Base-by-base conservation (phyloP, 2,113 vertebrate species). In the Cyprinodon brontotheroides region DNA sequence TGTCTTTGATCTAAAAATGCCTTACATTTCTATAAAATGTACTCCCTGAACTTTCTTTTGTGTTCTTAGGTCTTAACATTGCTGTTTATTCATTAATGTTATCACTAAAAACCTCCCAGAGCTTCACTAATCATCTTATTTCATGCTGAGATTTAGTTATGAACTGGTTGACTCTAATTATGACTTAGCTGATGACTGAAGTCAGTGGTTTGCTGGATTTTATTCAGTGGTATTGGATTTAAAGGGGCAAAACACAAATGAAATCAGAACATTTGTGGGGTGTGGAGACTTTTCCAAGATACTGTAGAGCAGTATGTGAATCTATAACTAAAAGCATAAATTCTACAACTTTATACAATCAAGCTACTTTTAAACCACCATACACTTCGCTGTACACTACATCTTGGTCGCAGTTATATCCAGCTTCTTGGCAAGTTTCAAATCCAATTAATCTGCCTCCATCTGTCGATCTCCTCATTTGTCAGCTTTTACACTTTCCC, bases 401-500 rank as follows among this genome's bases (percentile, higher is more conserved):
- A 29, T 82, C 47, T 75, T 79, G 22, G 64, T 66, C 68, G 45
- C 36, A 61, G 72, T 72, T 70, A 64, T 70, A 70, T 72, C 68
- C 61, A 72, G 40, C 41, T 74, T 75, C 76, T 81, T 74, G 64
- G 69, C 60, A 36, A 65, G 65, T 64, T 74, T 76, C 41, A 47
- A 77, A 66, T 57, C 71, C 77, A 70, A 12, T 62, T 40, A 85
- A 79, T 78, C 75, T 4, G 68, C 78, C 53, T 83, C 81, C 41
- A 83, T 89, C 60, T 72, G 77, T 89, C 87, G 77, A 75, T 70
- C 74, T 71, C 29, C 60, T 73, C 72, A 76, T 4, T 73, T 89
- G 77, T 87, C 88, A 84, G 77, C 80, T 82, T 88, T 86, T 68
- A 89, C 83, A 80, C 84, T 82, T 86, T 72, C 72, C 48, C 81